Evolutionary conservation across 2,797 vertebrate genomes (phyloP), one percentile per base, ranked within the genome.

Genomic region (Platyrinchus mystaceus): DNA sequence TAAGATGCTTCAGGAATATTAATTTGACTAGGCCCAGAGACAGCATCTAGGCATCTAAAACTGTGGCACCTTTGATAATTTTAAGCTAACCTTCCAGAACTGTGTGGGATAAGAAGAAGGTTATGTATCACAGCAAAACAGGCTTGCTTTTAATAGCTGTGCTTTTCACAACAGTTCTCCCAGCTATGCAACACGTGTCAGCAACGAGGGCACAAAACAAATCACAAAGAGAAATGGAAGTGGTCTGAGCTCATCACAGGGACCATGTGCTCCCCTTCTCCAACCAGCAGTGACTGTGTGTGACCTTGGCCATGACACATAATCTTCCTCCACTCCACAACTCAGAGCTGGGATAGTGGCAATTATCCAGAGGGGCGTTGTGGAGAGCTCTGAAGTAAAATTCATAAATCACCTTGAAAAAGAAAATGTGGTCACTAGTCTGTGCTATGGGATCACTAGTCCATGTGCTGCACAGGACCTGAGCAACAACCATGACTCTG

Each of bases 121-220:
- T 92, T 89, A 76, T 53, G 46, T 14, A 93, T 70, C 85, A 55
- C 90, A 83, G 79, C 73, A 73, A 69, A 94, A 80, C 30, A 16
- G 62, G 64, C 50, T 87, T 85, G 79, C 94, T 95, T 95, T 95
- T 93, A 95, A 95, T 94, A 95, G 87, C 73, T 94, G 78, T 55
- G 55, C 88, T 95, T 91, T 81, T 74, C 60, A 90, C 39, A 77
- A 63, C 71, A 68, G 75, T 55, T 95, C 81, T 90, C 50, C 83
- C 52, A 76, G 71, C 87, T 66, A 13, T 6, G n/a, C 87, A 94
- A 95, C 92, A 96, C 15, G 46, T 92, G 87, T 77, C 90, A 93
- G 68, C 69, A 75, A 19, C 1, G 4, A 84, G 90, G 81, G 75
- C 87, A 89, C 53, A 39, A 49, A 87, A 76, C 37, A 32, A 22